phyloP scores from a whole-genome alignment of 2,797 vertebrate species.

The Sarcophilus harrisii region DNA sequence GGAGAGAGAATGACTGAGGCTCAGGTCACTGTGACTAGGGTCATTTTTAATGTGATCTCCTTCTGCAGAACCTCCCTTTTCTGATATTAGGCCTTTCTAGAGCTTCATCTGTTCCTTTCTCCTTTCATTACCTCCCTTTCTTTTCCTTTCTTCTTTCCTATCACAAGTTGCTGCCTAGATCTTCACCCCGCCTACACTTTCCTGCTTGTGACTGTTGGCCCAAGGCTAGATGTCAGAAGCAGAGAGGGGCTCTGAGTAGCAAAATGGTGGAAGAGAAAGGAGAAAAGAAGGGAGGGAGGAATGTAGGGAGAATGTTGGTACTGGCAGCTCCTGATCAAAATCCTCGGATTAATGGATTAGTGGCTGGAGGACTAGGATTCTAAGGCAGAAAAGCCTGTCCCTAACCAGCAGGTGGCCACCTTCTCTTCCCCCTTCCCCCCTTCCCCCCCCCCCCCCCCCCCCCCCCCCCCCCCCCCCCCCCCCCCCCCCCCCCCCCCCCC shows the following conservation, averaged over 20 bases:
- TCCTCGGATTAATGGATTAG: constrained; percentile 82
- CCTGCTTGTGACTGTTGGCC: not conserved
- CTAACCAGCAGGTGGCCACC: constrained; percentile 63
- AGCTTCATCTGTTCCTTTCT: constrained; percentile 22
- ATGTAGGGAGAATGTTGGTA: constrained; percentile 47
- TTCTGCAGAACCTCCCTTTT: not conserved
- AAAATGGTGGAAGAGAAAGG: constrained; percentile 8
- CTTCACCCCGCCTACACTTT: not conserved
- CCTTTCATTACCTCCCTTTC: not conserved
- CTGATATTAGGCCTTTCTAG: not conserved
- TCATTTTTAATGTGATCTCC: constrained; percentile 24
- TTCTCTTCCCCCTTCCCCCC: constrained; percentile 56
- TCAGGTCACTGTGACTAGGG: not conserved
- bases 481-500: constrained; percentile 63
- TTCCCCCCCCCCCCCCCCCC: constrained; percentile 59
- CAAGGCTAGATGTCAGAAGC: constrained; percentile 23
- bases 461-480: constrained; percentile 59
- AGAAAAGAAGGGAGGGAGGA: constrained; percentile 16
- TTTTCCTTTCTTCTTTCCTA: not conserved
- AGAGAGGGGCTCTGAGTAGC: not conserved
- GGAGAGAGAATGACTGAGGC: not conserved
- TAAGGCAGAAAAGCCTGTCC: constrained; percentile 73
- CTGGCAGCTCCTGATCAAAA: constrained; percentile 77
- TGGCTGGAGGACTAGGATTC: constrained; percentile 55
- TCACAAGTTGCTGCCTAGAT: constrained; percentile 13